Percentiles rank a stretch among this genome's conserved stretches.
Evolutionary conservation across 2,888 invertebrate genomes (phyloP).

Genomic region (Trissolcus brochymenae): DNA sequence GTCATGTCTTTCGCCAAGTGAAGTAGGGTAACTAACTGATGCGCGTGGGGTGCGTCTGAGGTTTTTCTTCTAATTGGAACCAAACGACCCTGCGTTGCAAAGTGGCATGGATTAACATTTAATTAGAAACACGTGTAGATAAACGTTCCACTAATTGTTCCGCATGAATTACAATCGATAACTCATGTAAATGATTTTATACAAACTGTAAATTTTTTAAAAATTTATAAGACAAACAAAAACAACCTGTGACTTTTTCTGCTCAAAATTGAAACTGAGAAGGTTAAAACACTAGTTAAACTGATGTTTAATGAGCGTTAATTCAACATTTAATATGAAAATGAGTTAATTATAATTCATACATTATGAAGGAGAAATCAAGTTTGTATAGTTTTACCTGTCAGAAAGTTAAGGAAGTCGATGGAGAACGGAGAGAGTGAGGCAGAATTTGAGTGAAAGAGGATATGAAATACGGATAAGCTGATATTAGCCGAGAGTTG

Average conservation of each 20-base stretch:
- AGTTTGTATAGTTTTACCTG: conserved; percentile 25
- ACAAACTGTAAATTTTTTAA: no score
- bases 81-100: conserved; percentile 59
- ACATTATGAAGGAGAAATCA: no score
- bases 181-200: no score
- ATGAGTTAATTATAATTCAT: no score
- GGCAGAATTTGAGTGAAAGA: conserved; percentile 34
- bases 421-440: conserved; percentile 34
- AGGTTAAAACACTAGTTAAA: background rate
- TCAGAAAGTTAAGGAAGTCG: conserved; percentile 53
- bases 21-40: conserved; percentile 51
- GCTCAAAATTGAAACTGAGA: no score
- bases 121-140: conserved; percentile 71
- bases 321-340: no score
- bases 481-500: conserved; percentile 71
- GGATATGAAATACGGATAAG: conserved; percentile 72
- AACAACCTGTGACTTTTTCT: no score
- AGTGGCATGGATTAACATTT: conserved; percentile 69
- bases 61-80: conserved; percentile 68
- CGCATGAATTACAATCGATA: conserved; percentile 56
- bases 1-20: conserved; percentile 28
- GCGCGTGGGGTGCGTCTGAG: conserved; percentile 44
- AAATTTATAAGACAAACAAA: no score
- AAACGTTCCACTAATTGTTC: conserved; percentile 72
- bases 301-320: background rate